Conservation (phyloP, 1,140 invertebrate genomes). For the Tyrophagus putrescentiae region DNA sequence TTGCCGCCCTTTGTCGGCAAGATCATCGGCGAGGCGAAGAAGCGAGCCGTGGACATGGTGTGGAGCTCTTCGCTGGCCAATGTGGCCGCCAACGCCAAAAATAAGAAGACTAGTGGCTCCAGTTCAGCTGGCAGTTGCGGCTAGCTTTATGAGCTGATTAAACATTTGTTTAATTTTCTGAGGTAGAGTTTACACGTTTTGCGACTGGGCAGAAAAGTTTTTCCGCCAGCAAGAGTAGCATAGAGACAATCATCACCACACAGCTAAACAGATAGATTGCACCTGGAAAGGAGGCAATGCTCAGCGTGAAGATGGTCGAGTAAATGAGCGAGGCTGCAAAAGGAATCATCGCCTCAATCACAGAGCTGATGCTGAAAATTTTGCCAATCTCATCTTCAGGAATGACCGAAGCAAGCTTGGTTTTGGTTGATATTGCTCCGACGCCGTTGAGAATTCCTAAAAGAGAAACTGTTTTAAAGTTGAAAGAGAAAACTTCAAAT, state of each 20-base stretch:
- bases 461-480: neutral
- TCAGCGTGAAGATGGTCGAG: neutral
- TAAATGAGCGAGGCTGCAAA: neutral
- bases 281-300: neutral
- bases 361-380: neutral
- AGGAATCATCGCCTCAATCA: slow-evolving; percentile 5
- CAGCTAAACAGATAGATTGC: neutral
- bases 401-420: neutral
- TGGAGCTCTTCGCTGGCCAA: no score
- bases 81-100: no score
- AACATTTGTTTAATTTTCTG: no score
- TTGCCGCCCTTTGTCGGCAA: no score
- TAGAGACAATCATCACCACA: neutral
- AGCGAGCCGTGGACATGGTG: no score
- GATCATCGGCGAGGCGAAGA: no score
- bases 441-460: neutral
- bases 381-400: slow-evolving; percentile 9
- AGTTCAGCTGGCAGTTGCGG: no score
- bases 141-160: no score
- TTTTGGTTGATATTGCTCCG: neutral
- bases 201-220: no score
- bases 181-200: no score
- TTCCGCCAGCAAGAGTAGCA: no score
- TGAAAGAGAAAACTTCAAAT: neutral
- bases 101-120: no score